Percentiles rank a stretch among this genome's conserved stretches.
These are phyloP conservation scores for Platysternon megacephalum DNA, from an alignment of 2,113 vertebrate species.

Conservation along the genomic window DNA sequence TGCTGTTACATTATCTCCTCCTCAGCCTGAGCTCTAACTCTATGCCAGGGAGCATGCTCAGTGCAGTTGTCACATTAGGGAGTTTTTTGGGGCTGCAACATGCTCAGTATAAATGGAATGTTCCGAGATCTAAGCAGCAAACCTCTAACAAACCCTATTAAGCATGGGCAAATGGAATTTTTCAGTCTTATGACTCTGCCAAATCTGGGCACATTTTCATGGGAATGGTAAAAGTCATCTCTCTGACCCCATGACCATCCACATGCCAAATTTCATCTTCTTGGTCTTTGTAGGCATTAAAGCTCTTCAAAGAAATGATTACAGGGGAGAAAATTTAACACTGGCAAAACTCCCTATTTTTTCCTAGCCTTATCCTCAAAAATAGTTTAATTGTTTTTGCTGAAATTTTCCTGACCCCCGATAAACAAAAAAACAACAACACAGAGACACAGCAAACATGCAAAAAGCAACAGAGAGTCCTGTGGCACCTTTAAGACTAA, in stretches of 20 bases:
- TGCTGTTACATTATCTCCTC: background rate
- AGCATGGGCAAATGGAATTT: background rate
- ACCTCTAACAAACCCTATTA: background rate
- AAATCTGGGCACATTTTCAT: background rate
- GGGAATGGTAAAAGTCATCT: background rate
- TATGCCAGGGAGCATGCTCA: background rate
- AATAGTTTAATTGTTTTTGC: background rate
- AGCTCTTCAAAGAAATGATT: background rate
- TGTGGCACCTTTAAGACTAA: no score
- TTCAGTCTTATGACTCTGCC: background rate
- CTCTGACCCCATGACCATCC: fast-evolving
- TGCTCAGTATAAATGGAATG: background rate
- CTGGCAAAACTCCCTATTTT: background rate
- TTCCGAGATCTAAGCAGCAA: background rate
- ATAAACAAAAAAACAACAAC: background rate
- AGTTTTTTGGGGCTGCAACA: background rate
- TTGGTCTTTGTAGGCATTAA: background rate
- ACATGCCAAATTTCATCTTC: background rate
- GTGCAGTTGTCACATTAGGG: background rate
- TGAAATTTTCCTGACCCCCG: background rate
- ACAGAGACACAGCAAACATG: background rate
- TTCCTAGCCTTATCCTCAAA: background rate
- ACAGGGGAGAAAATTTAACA: background rate
- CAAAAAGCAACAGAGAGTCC: no score
- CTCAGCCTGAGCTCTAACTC: background rate